Evolutionary conservation across 2,888 invertebrate species (phyloP), one percentile per base, ranked within the genome.

Genomic region (Diogma glabrata): DNA sequence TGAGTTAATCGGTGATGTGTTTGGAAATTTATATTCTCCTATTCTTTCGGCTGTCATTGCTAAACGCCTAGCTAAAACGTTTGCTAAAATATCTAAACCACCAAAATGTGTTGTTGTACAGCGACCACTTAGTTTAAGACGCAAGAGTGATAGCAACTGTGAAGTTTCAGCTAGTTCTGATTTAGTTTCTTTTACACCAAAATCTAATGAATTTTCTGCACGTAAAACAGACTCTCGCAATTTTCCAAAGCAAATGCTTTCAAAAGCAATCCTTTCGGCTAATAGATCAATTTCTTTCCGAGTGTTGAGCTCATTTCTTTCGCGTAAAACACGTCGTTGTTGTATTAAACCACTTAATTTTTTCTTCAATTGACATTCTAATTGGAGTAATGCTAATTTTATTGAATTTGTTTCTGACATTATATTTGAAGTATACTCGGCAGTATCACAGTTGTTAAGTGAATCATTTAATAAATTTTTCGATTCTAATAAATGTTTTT

Each of bases 241-340:
- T 60, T 81, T 74, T 55, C 79, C 76, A 53, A 84, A 76, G 52
- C 84, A 74, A 20, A 87, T 80, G 52, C 84, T 82, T 69, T 89
- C 87, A 64, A 82, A 87, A 1, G 88, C 87, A 17, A 88, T 73
- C 62, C 87, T 82, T 66, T 88, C 87, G 2, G 87, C 87, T 51
- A 87, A 69, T 51, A 87, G 73, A 61, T 84, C 81, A 56, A 84
- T 69, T 62, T 79, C 81, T 56, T 80, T 79, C 46, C 77, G 75
- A 53, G 77, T 77, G 50, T 84, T 81, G 56, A 86, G 72, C 60
- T 82, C 78, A 52, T 82, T 82, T 10, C 77, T 76, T 61, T 82
- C 79, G 57, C 79, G 74, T 20, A 87, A 69, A 49, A 75, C 73
- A 52, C 80, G 77, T 61, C 84, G 78, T 60, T 78, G 81, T 59